phyloP scores from a whole-genome alignment of 2,888 invertebrate genomes.

The Melanargia galathea region DNA sequence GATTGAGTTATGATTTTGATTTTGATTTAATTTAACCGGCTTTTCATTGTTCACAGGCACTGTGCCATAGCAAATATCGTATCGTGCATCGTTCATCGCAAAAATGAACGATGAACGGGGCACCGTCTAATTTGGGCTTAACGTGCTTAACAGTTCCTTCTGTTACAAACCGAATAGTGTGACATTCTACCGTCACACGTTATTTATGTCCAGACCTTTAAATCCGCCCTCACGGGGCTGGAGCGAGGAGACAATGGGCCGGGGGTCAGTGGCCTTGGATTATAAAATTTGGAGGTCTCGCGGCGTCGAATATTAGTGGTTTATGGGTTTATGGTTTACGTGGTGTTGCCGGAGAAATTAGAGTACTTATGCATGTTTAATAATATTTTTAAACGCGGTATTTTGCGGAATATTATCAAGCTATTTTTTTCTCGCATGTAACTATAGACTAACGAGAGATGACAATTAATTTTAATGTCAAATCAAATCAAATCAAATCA shows the following conservation, averaged over 20 bases:
- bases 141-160: not conserved
- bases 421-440: not conserved
- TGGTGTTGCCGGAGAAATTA: not conserved
- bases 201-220: not conserved
- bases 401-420: not conserved
- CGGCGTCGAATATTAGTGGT: constrained; percentile 16
- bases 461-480: no score
- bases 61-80: no score
- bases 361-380: not conserved
- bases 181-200: no score
- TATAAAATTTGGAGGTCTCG: constrained; percentile 33
- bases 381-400: not conserved
- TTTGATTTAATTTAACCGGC: no score
- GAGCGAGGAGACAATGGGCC: constrained; percentile 64
- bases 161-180: no score
- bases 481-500: no score
- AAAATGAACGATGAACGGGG: no score
- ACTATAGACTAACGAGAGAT: no score
- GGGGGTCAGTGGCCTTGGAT: constrained; percentile 61
- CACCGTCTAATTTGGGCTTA: no score
- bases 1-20: no score
- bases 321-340: constrained; percentile 11
- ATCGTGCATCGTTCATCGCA: no score
- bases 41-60: no score
- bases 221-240: constrained; percentile 56